These are phyloP conservation scores for Omphaloscelis lunosa DNA, from an alignment of 2,888 invertebrate species.

Conservation along the genomic window DNA sequence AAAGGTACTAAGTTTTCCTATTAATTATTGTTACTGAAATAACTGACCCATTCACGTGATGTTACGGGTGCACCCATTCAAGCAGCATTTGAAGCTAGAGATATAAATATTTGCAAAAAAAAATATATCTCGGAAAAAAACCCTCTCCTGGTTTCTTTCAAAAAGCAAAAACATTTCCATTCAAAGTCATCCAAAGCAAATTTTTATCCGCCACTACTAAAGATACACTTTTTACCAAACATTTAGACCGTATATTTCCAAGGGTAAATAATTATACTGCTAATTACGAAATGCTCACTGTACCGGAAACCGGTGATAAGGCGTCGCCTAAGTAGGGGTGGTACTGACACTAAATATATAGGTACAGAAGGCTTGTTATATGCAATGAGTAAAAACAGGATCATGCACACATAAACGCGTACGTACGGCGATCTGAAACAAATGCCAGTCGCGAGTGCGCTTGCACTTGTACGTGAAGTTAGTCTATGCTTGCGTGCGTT, in stretches of 20 bases:
- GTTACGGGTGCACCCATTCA: background rate
- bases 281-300: constrained; percentile 72
- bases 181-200: constrained; percentile 19
- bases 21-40: background rate
- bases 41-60: background rate
- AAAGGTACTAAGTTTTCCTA: background rate
- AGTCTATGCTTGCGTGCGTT: background rate
- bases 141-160: constrained; percentile 4
- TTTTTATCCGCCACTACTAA: constrained; percentile 31
- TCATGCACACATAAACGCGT: too few species aligned
- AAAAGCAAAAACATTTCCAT: constrained; percentile 24
- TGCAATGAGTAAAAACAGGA: accelerated
- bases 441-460: too few species aligned
- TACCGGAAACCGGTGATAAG: constrained; percentile 75
- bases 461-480: background rate
- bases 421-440: too few species aligned
- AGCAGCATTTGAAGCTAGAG: background rate
- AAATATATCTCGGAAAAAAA: background rate
- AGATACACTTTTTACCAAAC: constrained; percentile 52
- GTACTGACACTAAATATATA: constrained; percentile 1
- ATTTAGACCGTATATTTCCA: constrained; percentile 62
- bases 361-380: constrained; percentile 14
- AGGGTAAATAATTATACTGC: constrained; percentile 72
- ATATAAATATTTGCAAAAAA: background rate
- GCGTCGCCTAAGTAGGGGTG: constrained; percentile 51